Base-by-base conservation (phyloP, 2,888 invertebrate species). In the Tetragonula carbonaria region DNA sequence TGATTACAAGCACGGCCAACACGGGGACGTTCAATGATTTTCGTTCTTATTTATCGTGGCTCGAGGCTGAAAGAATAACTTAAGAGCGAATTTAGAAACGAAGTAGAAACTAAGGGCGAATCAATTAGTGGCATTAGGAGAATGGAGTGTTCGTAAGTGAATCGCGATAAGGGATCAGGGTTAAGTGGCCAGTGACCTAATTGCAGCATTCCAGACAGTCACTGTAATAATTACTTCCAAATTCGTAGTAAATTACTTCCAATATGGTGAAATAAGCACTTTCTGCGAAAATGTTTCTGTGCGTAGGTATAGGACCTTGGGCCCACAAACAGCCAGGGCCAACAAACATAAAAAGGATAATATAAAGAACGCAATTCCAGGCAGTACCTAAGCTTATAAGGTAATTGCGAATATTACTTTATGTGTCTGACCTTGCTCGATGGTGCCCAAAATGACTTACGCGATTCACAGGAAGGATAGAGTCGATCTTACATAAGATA, bases 111-210 rank as follows among this genome's bases (percentile, higher is more conserved):
- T 21, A 63, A n/a, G 16, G 53, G 74, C 4, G 62, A 73, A 72
- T 78, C 71, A 77, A 72, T 80, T 80, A 75, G 16, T 6, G 50
- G 5, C 23, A 70, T 63, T 63, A 53, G 45, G 50, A 23, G 38
- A 71, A 63, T 53, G 2, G 33, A 59, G 74, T 79, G 70, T 68
- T 74, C 51, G 57, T 33, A 55, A 82, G 65, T 65, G 53, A 53
- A 23, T 23, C 66, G 51, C 33, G 80, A 80, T 74, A 74, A 75
- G 50, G 74, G 74, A 82, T 82, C 80, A 82, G 80, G 80, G 82
- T 80, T 71, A 82, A 80, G 70, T 75, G 74, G 74, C 50, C 70
- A 50, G 45, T 57, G 80, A 28, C 71, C 71, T 82, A 75, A 80
- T 82, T 71, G 33, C 82, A 33, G 33, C 55, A 18, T 67, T 33